Percentiles rank a stretch among this genome's conserved stretches.
These are phyloP conservation scores for Chlorodrepanis virens DNA, from an alignment of 2,113 vertebrate genomes.

Conservation along the genomic window DNA sequence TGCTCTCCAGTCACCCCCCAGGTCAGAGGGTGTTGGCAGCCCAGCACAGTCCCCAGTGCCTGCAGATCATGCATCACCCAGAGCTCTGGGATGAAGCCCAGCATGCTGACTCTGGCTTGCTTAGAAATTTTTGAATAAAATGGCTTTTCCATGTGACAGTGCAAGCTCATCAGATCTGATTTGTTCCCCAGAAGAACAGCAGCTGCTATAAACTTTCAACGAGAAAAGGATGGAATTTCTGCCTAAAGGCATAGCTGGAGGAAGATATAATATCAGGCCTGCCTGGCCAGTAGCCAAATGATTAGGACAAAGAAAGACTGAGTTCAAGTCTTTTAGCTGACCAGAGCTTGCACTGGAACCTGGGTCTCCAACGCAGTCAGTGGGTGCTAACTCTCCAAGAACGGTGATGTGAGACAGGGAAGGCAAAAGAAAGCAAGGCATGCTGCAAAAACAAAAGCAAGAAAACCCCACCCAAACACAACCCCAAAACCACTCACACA, in stretches of 20 bases:
- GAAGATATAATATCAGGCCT: neutral
- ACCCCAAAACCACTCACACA: neutral
- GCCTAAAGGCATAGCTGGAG: neutral
- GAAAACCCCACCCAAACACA: neutral
- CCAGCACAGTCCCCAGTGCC: neutral
- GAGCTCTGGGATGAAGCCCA: neutral
- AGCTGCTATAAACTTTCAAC: constrained; percentile 29
- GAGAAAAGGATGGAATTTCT: constrained; percentile 43
- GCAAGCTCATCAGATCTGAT: constrained; percentile 36
- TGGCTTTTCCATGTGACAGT: constrained; percentile 41
- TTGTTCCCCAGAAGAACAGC: constrained; percentile 44
- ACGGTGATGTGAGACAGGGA: neutral
- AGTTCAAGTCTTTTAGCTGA: neutral
- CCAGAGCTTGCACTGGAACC: neutral
- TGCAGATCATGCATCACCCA: neutral
- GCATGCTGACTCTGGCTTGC: neutral
- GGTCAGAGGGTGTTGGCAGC: neutral
- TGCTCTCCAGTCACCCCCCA: neutral
- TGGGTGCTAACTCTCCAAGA: neutral
- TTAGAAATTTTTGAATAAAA: constrained; percentile 11
- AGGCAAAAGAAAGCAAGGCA: neutral
- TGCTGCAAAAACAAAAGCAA: neutral
- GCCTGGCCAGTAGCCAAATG: constrained; percentile 16
- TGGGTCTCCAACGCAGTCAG: neutral
- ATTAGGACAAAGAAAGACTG: neutral